Conservation (phyloP, 2,113 vertebrate genomes). For the Mirza zaza region DNA sequence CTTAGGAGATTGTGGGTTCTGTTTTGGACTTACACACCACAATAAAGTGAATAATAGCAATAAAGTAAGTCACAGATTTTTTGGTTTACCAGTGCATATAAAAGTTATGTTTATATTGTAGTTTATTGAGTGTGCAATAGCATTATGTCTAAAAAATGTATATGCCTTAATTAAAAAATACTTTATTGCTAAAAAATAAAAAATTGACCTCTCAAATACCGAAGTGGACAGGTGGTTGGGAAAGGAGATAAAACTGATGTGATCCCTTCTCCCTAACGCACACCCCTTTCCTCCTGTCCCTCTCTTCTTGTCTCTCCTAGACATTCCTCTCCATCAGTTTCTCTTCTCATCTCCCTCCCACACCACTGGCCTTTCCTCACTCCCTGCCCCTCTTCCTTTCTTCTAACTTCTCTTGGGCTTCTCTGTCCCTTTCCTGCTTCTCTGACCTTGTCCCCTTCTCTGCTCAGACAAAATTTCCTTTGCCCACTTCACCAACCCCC, state of each 20-base stretch:
- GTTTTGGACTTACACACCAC: not conserved
- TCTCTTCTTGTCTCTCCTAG: not conserved
- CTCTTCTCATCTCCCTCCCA: not conserved
- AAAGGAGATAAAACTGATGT: not conserved
- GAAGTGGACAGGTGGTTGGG: not conserved
- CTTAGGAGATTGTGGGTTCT: not conserved
- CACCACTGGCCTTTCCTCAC: not conserved
- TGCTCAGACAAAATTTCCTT: not conserved
- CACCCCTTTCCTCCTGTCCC: not conserved
- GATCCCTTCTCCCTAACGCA: fast-evolving
- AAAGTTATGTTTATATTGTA: too few species aligned
- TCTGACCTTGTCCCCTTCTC: not conserved
- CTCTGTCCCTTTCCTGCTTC: not conserved
- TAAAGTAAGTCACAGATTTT: not conserved
- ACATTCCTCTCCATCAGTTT: not conserved
- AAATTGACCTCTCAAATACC: too few species aligned
- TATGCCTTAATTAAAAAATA: too few species aligned
- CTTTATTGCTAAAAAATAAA: too few species aligned
- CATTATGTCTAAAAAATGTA: too few species aligned
- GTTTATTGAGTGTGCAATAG: too few species aligned
- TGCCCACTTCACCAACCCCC: not conserved
- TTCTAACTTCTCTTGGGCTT: not conserved
- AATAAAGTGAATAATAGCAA: not conserved
- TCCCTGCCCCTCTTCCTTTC: not conserved
- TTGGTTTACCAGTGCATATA: too few species aligned